A percentile compares a stretch with the other conserved stretches of the same genome.
Evolutionary conservation across 2,797 vertebrate genomes (phyloP).

Genomic region (Cryptoprocta ferox): DNA sequence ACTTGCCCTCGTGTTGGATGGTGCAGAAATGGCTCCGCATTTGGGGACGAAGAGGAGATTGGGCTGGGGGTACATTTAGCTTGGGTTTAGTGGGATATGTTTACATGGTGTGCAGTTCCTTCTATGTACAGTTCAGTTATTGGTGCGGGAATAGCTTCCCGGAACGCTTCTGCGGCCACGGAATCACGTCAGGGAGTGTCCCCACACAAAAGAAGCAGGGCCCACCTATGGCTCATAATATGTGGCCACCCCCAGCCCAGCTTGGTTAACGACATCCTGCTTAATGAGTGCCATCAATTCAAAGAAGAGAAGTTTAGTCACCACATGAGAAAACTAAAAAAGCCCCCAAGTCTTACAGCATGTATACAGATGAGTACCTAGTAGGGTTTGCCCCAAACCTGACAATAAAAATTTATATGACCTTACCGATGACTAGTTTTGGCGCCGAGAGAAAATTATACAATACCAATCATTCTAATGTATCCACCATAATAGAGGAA

Average conservation of each 20-base stretch:
- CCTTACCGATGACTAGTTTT: background rate
- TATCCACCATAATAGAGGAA: background rate
- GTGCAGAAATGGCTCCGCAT: accelerated
- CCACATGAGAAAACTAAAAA: background rate
- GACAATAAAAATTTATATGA: background rate
- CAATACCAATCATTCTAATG: background rate
- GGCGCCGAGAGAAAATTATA: background rate
- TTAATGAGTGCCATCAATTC: background rate
- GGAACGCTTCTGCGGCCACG: background rate
- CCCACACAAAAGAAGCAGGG: background rate
- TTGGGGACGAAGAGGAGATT: no score
- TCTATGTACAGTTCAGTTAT: background rate
- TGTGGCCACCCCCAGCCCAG: background rate
- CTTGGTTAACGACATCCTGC: background rate
- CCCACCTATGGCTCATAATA: background rate
- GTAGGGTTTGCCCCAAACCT: background rate
- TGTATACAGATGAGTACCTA: background rate
- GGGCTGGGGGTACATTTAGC: background rate
- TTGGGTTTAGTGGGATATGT: background rate
- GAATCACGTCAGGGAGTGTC: background rate
- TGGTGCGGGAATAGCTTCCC: background rate
- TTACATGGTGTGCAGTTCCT: background rate
- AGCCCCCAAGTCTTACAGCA: background rate
- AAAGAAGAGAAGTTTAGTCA: background rate
- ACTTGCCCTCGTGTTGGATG: background rate